Evolutionary conservation across 1,140 invertebrate genomes (phyloP), one percentile per base, ranked within the genome.

Genomic region (Zaprionus inermis): DNA sequence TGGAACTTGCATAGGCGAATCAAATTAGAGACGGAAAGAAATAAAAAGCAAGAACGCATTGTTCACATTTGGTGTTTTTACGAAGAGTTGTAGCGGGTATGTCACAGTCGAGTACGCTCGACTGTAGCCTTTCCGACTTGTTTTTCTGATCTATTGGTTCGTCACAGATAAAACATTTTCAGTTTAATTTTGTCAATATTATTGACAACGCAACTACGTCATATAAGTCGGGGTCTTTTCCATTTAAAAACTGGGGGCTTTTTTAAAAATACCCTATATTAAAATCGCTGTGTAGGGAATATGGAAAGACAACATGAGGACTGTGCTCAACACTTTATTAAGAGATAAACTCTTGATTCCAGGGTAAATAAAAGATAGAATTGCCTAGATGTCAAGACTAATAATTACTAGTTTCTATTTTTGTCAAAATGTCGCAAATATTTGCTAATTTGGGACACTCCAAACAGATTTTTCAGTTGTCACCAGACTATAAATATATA

Each of bases 351-450:
- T 7, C n/a, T 16, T 9, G 7, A 14, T 3, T 46, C 10, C 16
- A 61, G 58, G 41, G 58, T 51, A 61, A 51, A 51, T 1, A 20
- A 20, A 1, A 34, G 20, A 16, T 51, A 16, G 14, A 51, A 1
- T 10, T 16, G 9, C 4, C 1, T 41, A n/a, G n/a, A 2, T 41
- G 10, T 20, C 6, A 28, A n/a, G 20, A 5, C 14, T 59, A 22
- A 3, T 59, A 44, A n/a, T 28, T 2, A 44, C 20, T 59, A 28
- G 38, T 49, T 61, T 28, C 34, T 61, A 51, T 12, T n/a, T 34
- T 34, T 34, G 24, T 60, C 28, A 61, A 61, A 49, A 32, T 61
- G 14, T 58, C 36, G 36, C 38, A 80, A 76, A 76, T 79, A 68
- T 69, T 65, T 73, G 58, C 44, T 65, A 54, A 72, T 80, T 68